Conservation (phyloP, 2,888 invertebrate genomes). For the Meandrusa payeni region DNA sequence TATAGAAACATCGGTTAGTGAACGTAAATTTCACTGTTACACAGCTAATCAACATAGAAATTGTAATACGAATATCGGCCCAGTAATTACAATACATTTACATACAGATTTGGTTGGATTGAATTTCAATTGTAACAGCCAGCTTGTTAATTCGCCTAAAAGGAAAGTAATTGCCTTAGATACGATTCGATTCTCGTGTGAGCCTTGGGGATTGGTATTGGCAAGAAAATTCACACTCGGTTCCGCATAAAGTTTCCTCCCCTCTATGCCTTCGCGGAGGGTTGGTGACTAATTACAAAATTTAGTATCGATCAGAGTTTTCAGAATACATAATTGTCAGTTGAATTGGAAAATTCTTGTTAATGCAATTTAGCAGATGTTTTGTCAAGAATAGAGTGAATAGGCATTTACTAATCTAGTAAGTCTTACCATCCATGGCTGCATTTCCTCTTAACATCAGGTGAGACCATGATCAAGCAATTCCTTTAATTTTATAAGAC, state of each 20-base stretch:
- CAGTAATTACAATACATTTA: constrained; percentile 74
- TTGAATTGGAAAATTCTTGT: neutral
- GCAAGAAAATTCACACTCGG: constrained; percentile 21
- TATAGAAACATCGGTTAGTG: constrained; percentile 48
- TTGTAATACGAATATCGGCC: constrained; percentile 69
- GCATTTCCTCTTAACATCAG: too few species aligned
- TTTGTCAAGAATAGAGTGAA: too few species aligned
- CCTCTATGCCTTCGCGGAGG: neutral
- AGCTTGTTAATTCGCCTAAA: constrained; percentile 75
- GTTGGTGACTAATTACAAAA: constrained; percentile 1
- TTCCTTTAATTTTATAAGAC: too few species aligned
- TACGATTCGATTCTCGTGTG: constrained; percentile 51
- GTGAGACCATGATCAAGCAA: too few species aligned
- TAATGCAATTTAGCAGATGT: too few species aligned
- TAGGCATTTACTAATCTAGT: too few species aligned
- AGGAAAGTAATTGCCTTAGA: constrained; percentile 69
- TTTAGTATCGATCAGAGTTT: neutral
- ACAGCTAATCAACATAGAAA: constrained; percentile 66
- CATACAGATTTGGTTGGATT: constrained; percentile 74
- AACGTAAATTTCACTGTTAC: constrained; percentile 56
- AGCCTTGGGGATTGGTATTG: constrained; percentile 26
- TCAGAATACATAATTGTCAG: neutral
- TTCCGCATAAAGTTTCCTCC: constrained; percentile 3
- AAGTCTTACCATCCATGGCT: too few species aligned
- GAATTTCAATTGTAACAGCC: constrained; percentile 61